Conservation (phyloP, 1,140 invertebrate genomes). For the Bombyx mandarina region DNA sequence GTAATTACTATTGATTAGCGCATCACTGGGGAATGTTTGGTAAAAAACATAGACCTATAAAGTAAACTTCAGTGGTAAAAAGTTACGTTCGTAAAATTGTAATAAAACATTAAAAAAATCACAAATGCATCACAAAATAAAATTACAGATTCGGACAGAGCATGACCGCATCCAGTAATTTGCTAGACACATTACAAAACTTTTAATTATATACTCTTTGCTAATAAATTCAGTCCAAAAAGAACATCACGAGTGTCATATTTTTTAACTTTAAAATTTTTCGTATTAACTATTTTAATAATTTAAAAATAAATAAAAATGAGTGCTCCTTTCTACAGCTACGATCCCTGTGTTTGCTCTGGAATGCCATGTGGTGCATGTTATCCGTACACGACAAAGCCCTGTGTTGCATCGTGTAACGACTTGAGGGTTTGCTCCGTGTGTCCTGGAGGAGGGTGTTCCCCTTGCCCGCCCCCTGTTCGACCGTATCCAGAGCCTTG, state of each 20-base stretch:
- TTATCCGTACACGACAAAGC: constrained; percentile 48
- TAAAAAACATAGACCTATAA: no score
- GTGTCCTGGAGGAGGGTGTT: constrained; percentile 55
- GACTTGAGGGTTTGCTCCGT: constrained; percentile 36
- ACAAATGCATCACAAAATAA: no score
- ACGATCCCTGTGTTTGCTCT: constrained; percentile 47
- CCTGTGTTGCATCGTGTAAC: constrained; percentile 41
- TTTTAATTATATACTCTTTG: no score
- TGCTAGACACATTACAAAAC: no score
- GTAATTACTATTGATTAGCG: no score
- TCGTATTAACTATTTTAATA: constrained; percentile 7
- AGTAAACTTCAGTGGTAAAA: no score
- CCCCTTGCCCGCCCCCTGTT: constrained; percentile 51
- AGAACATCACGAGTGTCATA: background rate
- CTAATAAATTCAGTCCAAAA: no score
- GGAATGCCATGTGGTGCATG: constrained; percentile 50
- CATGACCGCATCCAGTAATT: no score
- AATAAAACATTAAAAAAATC: no score
- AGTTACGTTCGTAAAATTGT: no score
- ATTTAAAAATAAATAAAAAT: constrained; percentile 32
- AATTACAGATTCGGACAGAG: no score
- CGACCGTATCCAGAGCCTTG: constrained; percentile 45
- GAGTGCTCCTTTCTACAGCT: constrained; percentile 55
- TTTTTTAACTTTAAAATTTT: constrained; percentile 4
- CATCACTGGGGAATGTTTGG: no score